A percentile compares a stretch with the other conserved stretches of the same genome.
phyloP scores from a whole-genome alignment of 2,797 vertebrate species.

The Champsocephalus gunnari region DNA sequence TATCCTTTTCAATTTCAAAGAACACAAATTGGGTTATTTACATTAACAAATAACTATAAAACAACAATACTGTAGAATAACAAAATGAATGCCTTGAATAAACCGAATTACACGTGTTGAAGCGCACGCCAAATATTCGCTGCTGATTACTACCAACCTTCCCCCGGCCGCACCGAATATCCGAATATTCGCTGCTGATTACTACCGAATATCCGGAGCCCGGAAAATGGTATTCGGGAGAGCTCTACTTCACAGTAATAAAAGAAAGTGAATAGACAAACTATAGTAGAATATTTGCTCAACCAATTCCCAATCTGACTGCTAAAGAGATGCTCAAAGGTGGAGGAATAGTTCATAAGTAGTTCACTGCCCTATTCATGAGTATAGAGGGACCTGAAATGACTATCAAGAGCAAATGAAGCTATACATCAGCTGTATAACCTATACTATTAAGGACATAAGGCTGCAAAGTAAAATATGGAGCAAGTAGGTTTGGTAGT shows the following conservation, averaged over 20 bases:
- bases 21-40: too few species aligned
- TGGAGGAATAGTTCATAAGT: constrained; percentile 32
- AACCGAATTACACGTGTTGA: too few species aligned
- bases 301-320: constrained; percentile 29
- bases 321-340: constrained; percentile 33
- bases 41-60: too few species aligned
- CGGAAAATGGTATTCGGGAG: too few species aligned
- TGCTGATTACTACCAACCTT: too few species aligned
- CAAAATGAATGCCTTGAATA: too few species aligned
- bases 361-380: constrained; percentile 43
- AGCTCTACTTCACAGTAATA: background rate
- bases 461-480: constrained; percentile 31
- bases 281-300: constrained; percentile 23
- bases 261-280: background rate
- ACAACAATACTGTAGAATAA: too few species aligned
- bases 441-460: constrained; percentile 25
- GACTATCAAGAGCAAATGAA: constrained; percentile 34
- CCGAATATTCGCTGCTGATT: too few species aligned
- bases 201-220: too few species aligned
- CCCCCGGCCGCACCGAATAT: too few species aligned
- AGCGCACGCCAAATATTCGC: too few species aligned
- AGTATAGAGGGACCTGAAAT: constrained; percentile 31
- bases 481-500: constrained; percentile 8
- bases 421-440: constrained; percentile 53
- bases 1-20: too few species aligned